Base-by-base conservation (phyloP, 1,140 invertebrate species). In the Drosophila lini region DNA sequence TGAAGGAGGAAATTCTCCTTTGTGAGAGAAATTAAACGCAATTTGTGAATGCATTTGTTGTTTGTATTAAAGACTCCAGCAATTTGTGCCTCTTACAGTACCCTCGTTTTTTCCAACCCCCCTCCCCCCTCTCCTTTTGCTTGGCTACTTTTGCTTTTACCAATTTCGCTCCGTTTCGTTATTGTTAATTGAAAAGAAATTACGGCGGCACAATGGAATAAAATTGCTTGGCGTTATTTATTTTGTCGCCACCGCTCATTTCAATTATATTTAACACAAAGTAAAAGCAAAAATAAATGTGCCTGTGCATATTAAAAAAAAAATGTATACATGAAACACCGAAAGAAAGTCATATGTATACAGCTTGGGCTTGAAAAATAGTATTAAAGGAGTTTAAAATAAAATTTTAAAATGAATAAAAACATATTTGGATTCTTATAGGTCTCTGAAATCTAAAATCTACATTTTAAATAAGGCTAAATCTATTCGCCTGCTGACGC, bases 141-240 rank as follows among this genome's bases (percentile, higher is more conserved):
- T 25, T 68, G 42, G 38, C 61, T 79, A 82, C 82, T 88, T 62
- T 77, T 88, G 83, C 82, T 88, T 82, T 86, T 86, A 73, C 83
- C 83, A 82, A 88, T 88, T 76, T 78, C 64, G 45, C 61, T 80
- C 59, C 64, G 57, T 78, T 78, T 78, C 68, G 74, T 70, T 71
- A 82, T 86, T 86, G 83, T 83, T 86, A 88, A 86, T 88, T 86
- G 82, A 88, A 86, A 86, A 80, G 80, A 86, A 88, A 86, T 86
- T 83, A 88, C 76, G 67, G 52, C 44, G 59, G 65, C 59, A 65
- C 80, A 83, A 78, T 67, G 65, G 48, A 77, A 71, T 59, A 45
- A 80, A 83, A 77, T 68, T 81, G 68, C 57, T 61, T 31, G 38
- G 47, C 58, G 61, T 60, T 57, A 63, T 60, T 83, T 52, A 65